Percentiles rank a stretch among this genome's conserved stretches.
phyloP scores from a whole-genome alignment of 1,140 invertebrate species.

The Aphelenchoides avenae region DNA sequence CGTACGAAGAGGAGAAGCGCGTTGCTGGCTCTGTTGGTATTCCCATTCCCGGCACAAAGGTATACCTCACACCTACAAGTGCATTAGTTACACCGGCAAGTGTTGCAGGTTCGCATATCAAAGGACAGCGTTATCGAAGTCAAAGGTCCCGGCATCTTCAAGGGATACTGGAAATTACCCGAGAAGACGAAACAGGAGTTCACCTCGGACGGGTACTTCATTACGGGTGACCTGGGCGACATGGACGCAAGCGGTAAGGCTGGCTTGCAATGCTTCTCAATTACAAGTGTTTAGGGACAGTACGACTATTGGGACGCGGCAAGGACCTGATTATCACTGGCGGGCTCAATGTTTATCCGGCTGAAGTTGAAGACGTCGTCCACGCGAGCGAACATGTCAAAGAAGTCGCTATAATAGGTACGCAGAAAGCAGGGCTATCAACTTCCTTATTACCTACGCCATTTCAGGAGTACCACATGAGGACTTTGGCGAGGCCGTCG shows the following conservation, averaged over 20 bases:
- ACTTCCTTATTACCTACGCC: slow-evolving; percentile 1
- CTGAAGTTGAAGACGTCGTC: slow-evolving; percentile 55
- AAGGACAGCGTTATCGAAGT: slow-evolving; percentile 47
- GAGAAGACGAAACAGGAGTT: slow-evolving; percentile 58
- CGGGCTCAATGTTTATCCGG: slow-evolving; percentile 58
- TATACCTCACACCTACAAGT: too few species aligned
- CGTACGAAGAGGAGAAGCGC: slow-evolving; percentile 40
- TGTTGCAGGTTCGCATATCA: slow-evolving; percentile 36
- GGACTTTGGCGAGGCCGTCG: slow-evolving; percentile 57
- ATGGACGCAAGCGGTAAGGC: slow-evolving; percentile 48
- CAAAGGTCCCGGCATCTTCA: slow-evolving; percentile 44
- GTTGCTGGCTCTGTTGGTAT: slow-evolving; percentile 50
- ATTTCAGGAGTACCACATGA: slow-evolving; percentile 43
- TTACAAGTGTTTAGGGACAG: slow-evolving; percentile 29
- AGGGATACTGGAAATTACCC: slow-evolving; percentile 56
- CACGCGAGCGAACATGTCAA: slow-evolving; percentile 43
- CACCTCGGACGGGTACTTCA: slow-evolving; percentile 56
- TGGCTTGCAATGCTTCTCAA: slow-evolving; percentile 4
- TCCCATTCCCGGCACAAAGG: slow-evolving; percentile 31
- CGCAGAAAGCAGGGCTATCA: neutral
- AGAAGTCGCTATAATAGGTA: slow-evolving; percentile 55
- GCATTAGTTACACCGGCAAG: too few species aligned
- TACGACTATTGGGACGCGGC: slow-evolving; percentile 45
- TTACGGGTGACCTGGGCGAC: slow-evolving; percentile 53
- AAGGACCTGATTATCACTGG: slow-evolving; percentile 56